Conservation (phyloP, 2,888 invertebrate genomes). For the Bimastos eiseni region DNA sequence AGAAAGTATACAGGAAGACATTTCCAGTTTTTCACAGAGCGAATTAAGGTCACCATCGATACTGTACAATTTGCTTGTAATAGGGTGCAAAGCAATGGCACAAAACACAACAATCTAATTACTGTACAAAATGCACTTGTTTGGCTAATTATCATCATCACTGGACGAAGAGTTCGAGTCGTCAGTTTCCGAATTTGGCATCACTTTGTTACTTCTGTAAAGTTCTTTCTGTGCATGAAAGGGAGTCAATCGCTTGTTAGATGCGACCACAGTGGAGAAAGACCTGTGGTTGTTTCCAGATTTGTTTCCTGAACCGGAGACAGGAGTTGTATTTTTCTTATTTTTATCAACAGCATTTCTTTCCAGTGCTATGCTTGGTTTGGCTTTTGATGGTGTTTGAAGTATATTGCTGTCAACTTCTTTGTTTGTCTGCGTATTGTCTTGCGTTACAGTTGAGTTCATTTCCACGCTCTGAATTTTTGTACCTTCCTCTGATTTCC, state of each 20-base stretch:
- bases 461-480: not conserved
- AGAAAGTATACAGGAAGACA: not conserved
- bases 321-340: not conserved
- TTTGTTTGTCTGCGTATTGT: not conserved
- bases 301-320: not conserved
- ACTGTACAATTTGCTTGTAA: not conserved
- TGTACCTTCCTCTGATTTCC: not conserved
- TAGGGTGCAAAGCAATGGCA: not conserved
- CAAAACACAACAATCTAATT: not conserved
- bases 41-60: not conserved
- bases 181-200: not conserved
- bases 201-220: not conserved
- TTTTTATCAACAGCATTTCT: not conserved
- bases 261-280: not conserved
- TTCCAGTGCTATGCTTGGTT: not conserved
- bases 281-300: not conserved
- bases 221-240: conserved; percentile 13
- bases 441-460: not conserved
- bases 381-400: not conserved
- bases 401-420: not conserved
- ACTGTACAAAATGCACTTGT: not conserved
- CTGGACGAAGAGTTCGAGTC: not conserved
- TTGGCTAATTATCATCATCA: not conserved
- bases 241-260: not conserved
- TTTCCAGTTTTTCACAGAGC: not conserved